These are phyloP conservation scores for Etheostoma cragini DNA, from an alignment of 2,113 vertebrate genomes.

Conservation along the genomic window DNA sequence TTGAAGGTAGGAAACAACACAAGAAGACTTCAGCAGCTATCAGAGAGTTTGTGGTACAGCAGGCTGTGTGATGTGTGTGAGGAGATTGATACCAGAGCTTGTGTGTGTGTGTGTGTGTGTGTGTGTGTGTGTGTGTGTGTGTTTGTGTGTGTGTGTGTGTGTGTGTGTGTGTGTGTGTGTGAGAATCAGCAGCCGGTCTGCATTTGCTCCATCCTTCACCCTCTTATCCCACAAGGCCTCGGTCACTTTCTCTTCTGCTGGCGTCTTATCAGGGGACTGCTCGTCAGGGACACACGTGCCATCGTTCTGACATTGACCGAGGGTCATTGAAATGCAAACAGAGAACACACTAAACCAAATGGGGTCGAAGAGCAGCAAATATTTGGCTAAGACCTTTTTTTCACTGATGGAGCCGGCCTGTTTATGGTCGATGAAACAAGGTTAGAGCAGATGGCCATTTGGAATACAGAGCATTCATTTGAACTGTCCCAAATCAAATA, in stretches of 20 bases:
- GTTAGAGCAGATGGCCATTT: constrained; percentile 73
- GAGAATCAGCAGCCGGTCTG: constrained; percentile 74
- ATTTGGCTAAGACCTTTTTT: constrained; percentile 79
- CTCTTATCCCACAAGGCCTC: constrained; percentile 80
- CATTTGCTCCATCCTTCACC: constrained; percentile 82
- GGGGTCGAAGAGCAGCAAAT: constrained; percentile 84
- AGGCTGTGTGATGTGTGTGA: constrained; percentile 46
- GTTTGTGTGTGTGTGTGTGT: constrained; percentile 39
- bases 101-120: constrained; percentile 37
- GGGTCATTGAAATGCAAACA: constrained; percentile 85
- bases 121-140: constrained; percentile 46
- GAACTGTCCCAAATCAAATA: constrained; percentile 69
- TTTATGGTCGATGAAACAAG: constrained; percentile 76
- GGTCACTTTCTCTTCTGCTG: constrained; percentile 53
- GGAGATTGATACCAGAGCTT: constrained; percentile 56
- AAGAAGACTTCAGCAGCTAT: constrained; percentile 21
- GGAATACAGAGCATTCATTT: constrained; percentile 47
- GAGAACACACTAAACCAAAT: constrained; percentile 75
- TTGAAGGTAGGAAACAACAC: constrained; percentile 29
- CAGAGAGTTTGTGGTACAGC: constrained; percentile 26
- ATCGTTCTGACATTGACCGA: constrained; percentile 79
- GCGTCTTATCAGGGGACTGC: constrained; percentile 78
- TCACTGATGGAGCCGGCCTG: constrained; percentile 71
- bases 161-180: constrained; percentile 33
- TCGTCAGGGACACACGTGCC: constrained; percentile 84